Base-by-base conservation (phyloP, 2,888 invertebrate species). In the Drosophila picticornis region DNA sequence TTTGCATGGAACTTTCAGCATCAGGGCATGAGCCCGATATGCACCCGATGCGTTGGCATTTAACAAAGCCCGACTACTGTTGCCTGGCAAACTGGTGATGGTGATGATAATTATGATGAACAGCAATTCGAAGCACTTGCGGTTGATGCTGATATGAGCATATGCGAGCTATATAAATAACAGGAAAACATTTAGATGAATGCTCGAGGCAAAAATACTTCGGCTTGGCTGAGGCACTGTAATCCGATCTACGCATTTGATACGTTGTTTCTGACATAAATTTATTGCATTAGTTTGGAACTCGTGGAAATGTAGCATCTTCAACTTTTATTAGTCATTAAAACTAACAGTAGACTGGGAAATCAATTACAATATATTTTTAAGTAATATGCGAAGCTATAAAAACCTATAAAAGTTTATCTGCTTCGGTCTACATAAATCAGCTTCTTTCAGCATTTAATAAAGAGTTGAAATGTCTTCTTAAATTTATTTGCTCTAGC, bases 1-100 rank as follows among this genome's bases (percentile, higher is more conserved):
- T 84, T 82, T 80, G 60, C 78, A 80, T 81, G 71, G 71, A 63
- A 63, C 58, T 52, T 59, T 32, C 40, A 25, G 11, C 31, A 48
- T 53, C 11, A 1, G 27, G 53, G 55, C 67, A 65, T 56, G 56
- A 32, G 46, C 60, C 62, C 68, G 36, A 72, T 65, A 38, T 69
- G 69, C 57, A 66, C 52, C 59, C 67, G 74, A 70, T 80, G 69
- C 77, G 57, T 66, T 70, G 31, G 68, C 71, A 75, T 75, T 74
- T 61, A 77, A 75, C 80, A 74, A 67, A 75, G 61, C 57, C 48
- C 65, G 55, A 51, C 34, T 58, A 64, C 38, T n/a, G 36, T 32
- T 51, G 53, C 13, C 19, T 29, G 43, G 56, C 38, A 22, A 25
- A 51, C 51, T 48, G 27, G 34, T 51, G 27, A 40, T 51, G 46